Conservation (phyloP, 2,888 invertebrate species). For the Neoitamus cyanurus region DNA sequence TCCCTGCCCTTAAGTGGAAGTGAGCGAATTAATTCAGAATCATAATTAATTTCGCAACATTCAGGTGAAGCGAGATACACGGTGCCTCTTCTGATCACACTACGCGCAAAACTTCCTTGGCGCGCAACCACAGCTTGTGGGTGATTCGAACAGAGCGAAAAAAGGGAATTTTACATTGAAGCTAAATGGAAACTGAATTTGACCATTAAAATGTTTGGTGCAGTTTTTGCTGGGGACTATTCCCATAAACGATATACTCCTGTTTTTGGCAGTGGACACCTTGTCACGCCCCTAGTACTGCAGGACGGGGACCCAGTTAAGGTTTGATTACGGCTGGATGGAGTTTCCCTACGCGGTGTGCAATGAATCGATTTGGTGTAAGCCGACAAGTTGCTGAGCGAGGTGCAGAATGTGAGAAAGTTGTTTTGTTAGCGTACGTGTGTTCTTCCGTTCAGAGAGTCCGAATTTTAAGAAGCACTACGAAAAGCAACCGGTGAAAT, state of each 20-base stretch:
- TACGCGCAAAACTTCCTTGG: background rate
- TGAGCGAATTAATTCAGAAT: background rate
- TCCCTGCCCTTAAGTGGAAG: background rate
- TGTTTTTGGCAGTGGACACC: background rate
- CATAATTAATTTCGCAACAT: background rate
- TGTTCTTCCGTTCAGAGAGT: background rate
- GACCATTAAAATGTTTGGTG: slow-evolving; percentile 21
- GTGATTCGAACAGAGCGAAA: background rate
- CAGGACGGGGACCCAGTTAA: background rate
- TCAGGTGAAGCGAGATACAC: background rate
- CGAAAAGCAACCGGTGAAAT: background rate
- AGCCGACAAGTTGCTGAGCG: background rate
- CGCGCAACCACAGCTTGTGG: background rate
- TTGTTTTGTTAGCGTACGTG: background rate
- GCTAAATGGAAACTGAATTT: slow-evolving; percentile 32
- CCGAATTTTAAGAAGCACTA: background rate
- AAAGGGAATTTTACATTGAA: slow-evolving; percentile 24
- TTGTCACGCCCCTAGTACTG: background rate
- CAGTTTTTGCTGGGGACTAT: background rate
- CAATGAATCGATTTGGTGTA: background rate
- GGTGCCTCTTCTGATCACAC: background rate
- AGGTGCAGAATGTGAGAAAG: background rate
- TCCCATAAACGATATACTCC: background rate
- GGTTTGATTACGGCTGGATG: slow-evolving; percentile 14
- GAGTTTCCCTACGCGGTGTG: background rate